Evolutionary conservation across 2,797 vertebrate species (phyloP), one percentile per base, ranked within the genome.

Genomic region (Macrochelys suwanniensis): DNA sequence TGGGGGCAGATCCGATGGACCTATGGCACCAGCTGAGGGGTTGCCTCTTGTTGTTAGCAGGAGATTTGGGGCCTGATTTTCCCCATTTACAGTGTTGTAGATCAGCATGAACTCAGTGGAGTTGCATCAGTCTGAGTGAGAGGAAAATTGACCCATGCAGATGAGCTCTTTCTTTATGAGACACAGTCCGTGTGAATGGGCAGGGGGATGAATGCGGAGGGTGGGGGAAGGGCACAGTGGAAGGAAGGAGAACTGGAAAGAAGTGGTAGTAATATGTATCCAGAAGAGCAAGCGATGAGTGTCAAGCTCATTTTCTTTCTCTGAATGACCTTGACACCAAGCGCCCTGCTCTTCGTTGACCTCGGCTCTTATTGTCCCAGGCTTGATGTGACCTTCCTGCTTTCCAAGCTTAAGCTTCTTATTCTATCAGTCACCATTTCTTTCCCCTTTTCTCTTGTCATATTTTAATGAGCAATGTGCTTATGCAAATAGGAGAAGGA

Each of bases 401-500:
- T 96, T 97, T 90, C 80, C 68, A 87, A 81, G 33, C 92, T 96
- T 95, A 97, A 98, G 5, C 33, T 88, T 96, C 95, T 92, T 80
- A 82, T 95, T 97, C 89, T 87, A 88, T 97, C 95, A 85, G 82
- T 93, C 57, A 83, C 53, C 92, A n/a, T 92, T 90, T 97, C 50
- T 92, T 97, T 84, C 88, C 82, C 51, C 95, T 96, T 94, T 89
- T 53, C 61, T 94, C 97, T 96, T 96, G 93, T 93, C 96, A 96
- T 92, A 95, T 95, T 96, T 95, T 97, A 97, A 98, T 95, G 90
- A 96, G 87, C 80, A 92, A 92, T 97, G 78, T 86, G 93, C 95
- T 98, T 97, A 98, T 97, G 97, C 94, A 98, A 98, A 97, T 98
- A 85, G 92, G 80, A 97, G 80, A 82, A 92, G 92, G 93, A 96